Base-by-base conservation (phyloP, 2,113 vertebrate species). In the Oenanthe oenanthe region DNA sequence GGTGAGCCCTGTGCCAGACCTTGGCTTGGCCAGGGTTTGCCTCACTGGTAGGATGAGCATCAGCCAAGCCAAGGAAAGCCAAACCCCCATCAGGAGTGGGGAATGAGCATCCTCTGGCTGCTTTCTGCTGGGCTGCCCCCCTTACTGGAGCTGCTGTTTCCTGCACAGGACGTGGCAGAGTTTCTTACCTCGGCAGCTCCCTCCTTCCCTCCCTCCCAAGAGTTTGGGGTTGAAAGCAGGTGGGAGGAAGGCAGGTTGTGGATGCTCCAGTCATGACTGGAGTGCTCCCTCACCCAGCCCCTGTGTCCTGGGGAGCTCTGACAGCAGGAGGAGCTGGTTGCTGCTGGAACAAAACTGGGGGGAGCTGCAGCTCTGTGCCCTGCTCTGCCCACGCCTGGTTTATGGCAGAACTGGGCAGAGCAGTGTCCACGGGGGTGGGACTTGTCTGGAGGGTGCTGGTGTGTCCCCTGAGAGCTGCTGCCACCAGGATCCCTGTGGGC, bases 61-160 rank as follows among this genome's bases (percentile, higher is more conserved):
- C 14, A 45, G 15, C 32, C 6, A 3, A 34, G 58, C 17, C 31
- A 7, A 9, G 58, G 63, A 51, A 22, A 58, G 31, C 22, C 42
- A 3, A 36, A 26, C 11, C 25, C 17, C 3, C 1, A 4, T 4
- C 40, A 22, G 50, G 51, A 60, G 29, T 1, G 0, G 0, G 47
- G 40, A 32, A 9, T 17, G 62, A 76, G 36, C 87, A 12, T n/a
- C 43, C 43, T 15, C 13, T 4, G 36, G 29, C 20, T 42, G 19
- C 72, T 10, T 12, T 74, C 28, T 8, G 62, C 76, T 20, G 51
- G 28, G 47, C 66, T 71, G 67, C 53, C 34, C 15, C 2, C 1
- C 6, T 53, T 4, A 1, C 40, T 12, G 3, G 5, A 16, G 42
- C 70, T 21, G 29, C 6, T 31, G 15, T 17, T 71, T 48, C 24